phyloP scores from a whole-genome alignment of 2,797 vertebrate genomes.

The Dendrocincla fuliginosa region DNA sequence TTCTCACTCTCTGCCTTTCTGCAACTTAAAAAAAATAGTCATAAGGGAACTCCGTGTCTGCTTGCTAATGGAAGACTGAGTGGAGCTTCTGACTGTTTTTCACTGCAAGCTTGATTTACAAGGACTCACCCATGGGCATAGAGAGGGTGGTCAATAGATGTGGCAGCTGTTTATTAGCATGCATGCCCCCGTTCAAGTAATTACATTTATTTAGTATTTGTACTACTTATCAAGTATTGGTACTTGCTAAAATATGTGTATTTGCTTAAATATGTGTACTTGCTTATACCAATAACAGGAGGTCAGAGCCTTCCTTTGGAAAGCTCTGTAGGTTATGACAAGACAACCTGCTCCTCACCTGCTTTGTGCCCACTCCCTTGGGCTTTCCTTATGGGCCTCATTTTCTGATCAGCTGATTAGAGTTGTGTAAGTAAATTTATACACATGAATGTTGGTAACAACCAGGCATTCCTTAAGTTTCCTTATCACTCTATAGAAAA shows the following conservation, averaged over 20 bases:
- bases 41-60: not conserved
- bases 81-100: not conserved
- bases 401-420: not conserved
- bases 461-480: not conserved
- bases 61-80: not conserved
- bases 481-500: not conserved
- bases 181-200: not conserved
- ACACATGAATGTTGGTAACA: not conserved
- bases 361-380: not conserved
- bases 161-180: not conserved
- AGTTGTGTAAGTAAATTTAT: not conserved
- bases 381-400: not conserved
- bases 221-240: not conserved
- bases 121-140: fast-evolving
- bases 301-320: not conserved
- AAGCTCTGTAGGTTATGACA: not conserved
- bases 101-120: not conserved
- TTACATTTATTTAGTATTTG: not conserved
- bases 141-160: not conserved
- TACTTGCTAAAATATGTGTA: not conserved
- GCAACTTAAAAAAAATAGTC: not conserved
- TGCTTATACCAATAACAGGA: not conserved
- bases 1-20: not conserved
- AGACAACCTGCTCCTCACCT: not conserved
- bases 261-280: not conserved